Base-by-base conservation (phyloP, 2,113 vertebrate genomes). In the Pseudopodoces humilis region DNA sequence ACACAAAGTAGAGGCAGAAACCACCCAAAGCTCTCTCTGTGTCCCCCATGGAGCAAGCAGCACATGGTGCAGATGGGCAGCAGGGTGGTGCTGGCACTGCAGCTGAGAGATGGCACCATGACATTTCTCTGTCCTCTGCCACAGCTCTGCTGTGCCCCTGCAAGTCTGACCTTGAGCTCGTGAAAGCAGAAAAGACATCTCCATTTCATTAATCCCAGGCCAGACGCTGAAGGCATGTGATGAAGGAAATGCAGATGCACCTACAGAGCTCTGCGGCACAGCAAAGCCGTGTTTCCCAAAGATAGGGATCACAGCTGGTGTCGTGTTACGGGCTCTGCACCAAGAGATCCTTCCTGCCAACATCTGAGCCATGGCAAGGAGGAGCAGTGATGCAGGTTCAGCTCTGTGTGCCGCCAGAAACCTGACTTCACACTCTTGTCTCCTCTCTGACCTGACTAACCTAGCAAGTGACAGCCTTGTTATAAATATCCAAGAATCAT, bases 401-500 rank as follows among this genome's bases (percentile, higher is more conserved):
- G 71, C 74, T 47, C 89, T 58, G 75, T n/a, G 39, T 35, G 79
- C 70, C 43, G 58, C 91, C 94, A 94, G 94, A 97, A 98, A 94
- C 84, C 82, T 94, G 87, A 97, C 94, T 96, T 93, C 87, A 96
- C 85, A 76, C 82, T 75, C 85, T 90, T 88, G 82, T 95, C 96
- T 96, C 58, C 90, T 92, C 50, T 21, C 24, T 94, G 94, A 97
- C 88, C 90, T 30, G 74, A 33, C 79, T 95, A 98, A 93, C 95
- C 92, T 64, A 93, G 84, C 93, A 96, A 95, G 96, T 79, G 85
- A 97, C 92, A 97, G 93, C 89, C 91, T 87, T 7, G 75, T 97
- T 97, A 96, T 93, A 97, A 96, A 97, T 94, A 97, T 52, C 96
- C 92, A 96, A 92, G 94, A 97, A 97, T 91, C 97, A 95, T 59